Base-by-base conservation (phyloP, 2,888 invertebrate species). In the Suillia variegata region DNA sequence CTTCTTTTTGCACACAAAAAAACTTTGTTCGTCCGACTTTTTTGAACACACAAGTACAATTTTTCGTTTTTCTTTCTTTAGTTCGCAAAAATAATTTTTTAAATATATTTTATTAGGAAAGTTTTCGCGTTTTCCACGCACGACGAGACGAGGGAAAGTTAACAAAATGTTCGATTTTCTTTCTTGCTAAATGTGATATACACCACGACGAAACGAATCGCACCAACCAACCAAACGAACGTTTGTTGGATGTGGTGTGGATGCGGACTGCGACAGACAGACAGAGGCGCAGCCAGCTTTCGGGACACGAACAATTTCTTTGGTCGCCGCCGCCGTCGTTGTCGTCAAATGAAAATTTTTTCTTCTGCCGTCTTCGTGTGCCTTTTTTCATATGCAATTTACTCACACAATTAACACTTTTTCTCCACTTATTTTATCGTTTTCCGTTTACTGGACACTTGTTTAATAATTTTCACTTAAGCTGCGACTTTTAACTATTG, bases 151-250 rank as follows among this genome's bases (percentile, higher is more conserved):
- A n/a, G 26, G 10, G 26, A 26, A 26, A 26, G 26, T 26, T 26
- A 26, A 26, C 26, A 26, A 26, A n/a, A 26, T 26, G 5, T 26
- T 26, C 26, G 26, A 26, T 26, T 26, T 26, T n/a, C n/a, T n/a
- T 26, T 26, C 26, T 10, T 26, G 26, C 50, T 42, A 42, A 4
- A 54, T 15, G 24, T 70, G 68, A 75, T 56, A 56, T 60, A 74
- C 64, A 66, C 73, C 74, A 71, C 12, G 21, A 47, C 18, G 3
- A 20, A 47, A 20, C 18, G 20, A 47, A 47, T 21, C 31, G 24
- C 22, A 64, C 67, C 67, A 73, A 71, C 74, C 75, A 73, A 74
- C 74, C 72, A 76, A 70, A 74, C 73, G 74, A 70, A 70, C n/a
- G n/a, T n/a, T n/a, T n/a, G n/a, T n/a, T n/a, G n/a, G n/a, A n/a